Percentiles rank a stretch among this genome's conserved stretches.
Evolutionary conservation across 2,888 invertebrate species (phyloP).

Genomic region (Lacanobia wlatinum): DNA sequence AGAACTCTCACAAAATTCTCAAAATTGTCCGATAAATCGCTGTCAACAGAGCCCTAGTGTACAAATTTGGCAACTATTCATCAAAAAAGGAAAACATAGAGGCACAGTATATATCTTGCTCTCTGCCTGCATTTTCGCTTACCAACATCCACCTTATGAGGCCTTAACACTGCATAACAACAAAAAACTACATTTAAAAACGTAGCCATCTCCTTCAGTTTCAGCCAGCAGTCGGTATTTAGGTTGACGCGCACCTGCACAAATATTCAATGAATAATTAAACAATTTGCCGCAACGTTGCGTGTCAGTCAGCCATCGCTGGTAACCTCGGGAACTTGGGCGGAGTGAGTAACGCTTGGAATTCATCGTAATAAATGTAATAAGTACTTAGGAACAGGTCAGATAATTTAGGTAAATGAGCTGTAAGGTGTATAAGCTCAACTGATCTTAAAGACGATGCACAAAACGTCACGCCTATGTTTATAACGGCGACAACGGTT

Average conservation of each 20-base stretch:
- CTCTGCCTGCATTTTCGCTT: too few species aligned
- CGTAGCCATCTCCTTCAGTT: conserved; percentile 19
- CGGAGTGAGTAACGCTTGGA: background rate
- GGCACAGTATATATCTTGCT: too few species aligned
- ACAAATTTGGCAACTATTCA: too few species aligned
- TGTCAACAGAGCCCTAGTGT: too few species aligned
- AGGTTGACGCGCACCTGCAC: conserved; percentile 81
- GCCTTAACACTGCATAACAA: background rate
- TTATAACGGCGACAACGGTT: too few species aligned
- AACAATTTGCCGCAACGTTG: conserved; percentile 66
- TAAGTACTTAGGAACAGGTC: background rate
- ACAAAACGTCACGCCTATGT: too few species aligned
- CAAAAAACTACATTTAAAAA: background rate
- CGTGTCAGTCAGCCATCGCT: conserved; percentile 44
- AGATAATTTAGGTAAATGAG: background rate
- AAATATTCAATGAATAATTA: conserved; percentile 81
- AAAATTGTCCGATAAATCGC: too few species aligned
- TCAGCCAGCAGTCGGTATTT: conserved; percentile 74
- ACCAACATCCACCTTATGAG: too few species aligned
- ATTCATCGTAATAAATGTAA: background rate
- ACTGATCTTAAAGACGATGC: too few species aligned
- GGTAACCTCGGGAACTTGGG: conserved; percentile 24
- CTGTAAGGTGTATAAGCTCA: background rate
- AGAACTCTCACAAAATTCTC: too few species aligned
- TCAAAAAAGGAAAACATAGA: too few species aligned